Conservation (phyloP, 2,797 vertebrate species). For the Harpagifer antarcticus region DNA sequence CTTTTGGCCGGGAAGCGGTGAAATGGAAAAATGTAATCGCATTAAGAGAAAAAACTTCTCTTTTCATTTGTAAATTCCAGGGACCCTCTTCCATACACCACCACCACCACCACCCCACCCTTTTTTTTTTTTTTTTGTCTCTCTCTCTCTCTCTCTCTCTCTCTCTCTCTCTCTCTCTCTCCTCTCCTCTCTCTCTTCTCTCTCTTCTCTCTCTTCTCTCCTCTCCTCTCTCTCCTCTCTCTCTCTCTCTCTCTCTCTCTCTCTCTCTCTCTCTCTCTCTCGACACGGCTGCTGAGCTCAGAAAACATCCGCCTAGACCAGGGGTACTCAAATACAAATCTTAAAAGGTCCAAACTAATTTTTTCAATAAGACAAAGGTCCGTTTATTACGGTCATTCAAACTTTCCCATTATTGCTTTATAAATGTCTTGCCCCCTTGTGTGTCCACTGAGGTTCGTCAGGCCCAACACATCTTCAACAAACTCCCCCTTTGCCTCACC, state of each 20-base stretch:
- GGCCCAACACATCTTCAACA: no score
- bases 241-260: conserved; percentile 4
- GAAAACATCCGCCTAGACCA: conserved; percentile 72
- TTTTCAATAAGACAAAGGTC: no score
- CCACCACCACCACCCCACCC: no score
- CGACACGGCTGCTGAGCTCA: conserved; percentile 77
- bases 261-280: conserved; percentile 2
- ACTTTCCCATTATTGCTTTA: no score
- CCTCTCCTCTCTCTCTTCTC: conserved; percentile 8
- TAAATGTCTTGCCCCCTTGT: no score
- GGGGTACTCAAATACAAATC: no score
- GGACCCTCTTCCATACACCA: conserved; percentile 61
- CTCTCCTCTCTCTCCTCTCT: conserved; percentile 6
- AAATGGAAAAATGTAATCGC: conserved; percentile 90
- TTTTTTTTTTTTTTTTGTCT: conserved; percentile 18
- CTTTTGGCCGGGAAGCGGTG: conserved; percentile 84
- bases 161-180: conserved; percentile 8
- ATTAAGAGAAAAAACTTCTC: conserved; percentile 88
- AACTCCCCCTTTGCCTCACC: no score
- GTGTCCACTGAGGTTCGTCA: no score
- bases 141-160: neutral
- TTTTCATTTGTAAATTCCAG: conserved; percentile 89
- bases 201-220: conserved; percentile 8
- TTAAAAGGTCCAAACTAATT: no score
- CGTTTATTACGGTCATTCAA: no score